Conservation (phyloP, 2,113 vertebrate species). For the Chaetodon auriga region DNA sequence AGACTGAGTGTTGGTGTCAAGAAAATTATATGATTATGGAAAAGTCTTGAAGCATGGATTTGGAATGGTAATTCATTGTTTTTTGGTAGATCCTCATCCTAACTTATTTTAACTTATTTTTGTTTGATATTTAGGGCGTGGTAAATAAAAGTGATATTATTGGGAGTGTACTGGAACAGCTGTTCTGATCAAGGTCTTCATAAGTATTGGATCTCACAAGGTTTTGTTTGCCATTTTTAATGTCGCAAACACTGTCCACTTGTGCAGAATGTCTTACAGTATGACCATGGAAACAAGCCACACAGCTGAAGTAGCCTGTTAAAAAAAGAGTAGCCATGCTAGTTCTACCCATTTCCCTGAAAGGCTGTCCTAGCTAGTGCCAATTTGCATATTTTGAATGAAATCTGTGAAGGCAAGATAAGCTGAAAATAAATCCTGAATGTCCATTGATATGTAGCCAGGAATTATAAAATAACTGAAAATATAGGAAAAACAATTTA, state of each 20-base stretch:
- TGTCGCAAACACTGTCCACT: not conserved
- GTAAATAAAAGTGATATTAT: not conserved
- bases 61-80: too few species aligned
- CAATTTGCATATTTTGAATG: not conserved
- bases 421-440: not conserved
- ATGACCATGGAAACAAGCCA: not conserved
- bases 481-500: not conserved
- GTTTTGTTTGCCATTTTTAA: not conserved
- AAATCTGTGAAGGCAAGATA: slow-evolving; percentile 4
- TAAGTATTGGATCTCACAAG: not conserved
- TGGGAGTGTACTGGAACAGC: not conserved
- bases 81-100: too few species aligned
- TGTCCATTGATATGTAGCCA: slow-evolving; percentile 2
- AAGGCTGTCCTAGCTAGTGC: not conserved
- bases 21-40: too few species aligned
- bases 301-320: not conserved
- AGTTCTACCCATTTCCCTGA: not conserved
- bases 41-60: too few species aligned
- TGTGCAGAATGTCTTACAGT: not conserved
- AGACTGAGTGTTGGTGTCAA: too few species aligned
- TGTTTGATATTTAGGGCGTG: not conserved
- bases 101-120: too few species aligned
- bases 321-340: not conserved
- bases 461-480: slow-evolving; percentile 12
- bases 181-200: not conserved